These are phyloP conservation scores for Miichthys miiuy DNA, from an alignment of 2,797 vertebrate genomes.

Conservation along the genomic window DNA sequence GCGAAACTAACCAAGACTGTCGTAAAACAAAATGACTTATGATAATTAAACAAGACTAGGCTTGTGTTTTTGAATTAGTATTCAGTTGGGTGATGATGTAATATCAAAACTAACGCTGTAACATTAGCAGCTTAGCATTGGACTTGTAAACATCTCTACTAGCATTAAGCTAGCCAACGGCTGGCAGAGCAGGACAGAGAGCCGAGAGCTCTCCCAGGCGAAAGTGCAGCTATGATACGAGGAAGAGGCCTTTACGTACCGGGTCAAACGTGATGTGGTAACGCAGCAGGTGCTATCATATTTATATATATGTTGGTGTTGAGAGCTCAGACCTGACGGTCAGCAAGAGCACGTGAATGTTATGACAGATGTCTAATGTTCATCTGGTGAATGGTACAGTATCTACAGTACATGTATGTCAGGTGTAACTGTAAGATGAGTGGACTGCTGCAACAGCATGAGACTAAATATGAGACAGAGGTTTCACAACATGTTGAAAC, in stretches of 20 bases:
- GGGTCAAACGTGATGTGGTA: not conserved
- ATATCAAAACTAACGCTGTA: not conserved
- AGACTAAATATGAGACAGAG: not conserved
- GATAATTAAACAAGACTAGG: accelerated
- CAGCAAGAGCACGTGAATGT: not conserved
- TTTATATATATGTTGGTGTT: not conserved
- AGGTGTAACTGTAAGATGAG: not conserved
- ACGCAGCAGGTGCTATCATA: not conserved
- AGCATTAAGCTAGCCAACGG: conserved; percentile 33
- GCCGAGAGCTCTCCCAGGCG: not conserved
- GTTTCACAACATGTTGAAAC: conserved; percentile 19
- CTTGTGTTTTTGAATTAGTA: not conserved
- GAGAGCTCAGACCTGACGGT: not conserved
- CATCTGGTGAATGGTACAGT: not conserved
- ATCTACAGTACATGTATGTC: too few species aligned
- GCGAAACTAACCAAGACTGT: not conserved
- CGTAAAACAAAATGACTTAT: not conserved
- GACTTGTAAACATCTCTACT: not conserved
- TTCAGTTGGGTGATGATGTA: not conserved
- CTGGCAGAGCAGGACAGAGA: not conserved
- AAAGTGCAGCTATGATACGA: not conserved
- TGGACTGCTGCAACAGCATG: not conserved
- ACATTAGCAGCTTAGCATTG: not conserved
- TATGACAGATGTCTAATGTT: too few species aligned
- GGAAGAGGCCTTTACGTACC: not conserved